Evolutionary conservation across 2,113 vertebrate species (phyloP).

Genomic region (Hydropotes inermis): DNA sequence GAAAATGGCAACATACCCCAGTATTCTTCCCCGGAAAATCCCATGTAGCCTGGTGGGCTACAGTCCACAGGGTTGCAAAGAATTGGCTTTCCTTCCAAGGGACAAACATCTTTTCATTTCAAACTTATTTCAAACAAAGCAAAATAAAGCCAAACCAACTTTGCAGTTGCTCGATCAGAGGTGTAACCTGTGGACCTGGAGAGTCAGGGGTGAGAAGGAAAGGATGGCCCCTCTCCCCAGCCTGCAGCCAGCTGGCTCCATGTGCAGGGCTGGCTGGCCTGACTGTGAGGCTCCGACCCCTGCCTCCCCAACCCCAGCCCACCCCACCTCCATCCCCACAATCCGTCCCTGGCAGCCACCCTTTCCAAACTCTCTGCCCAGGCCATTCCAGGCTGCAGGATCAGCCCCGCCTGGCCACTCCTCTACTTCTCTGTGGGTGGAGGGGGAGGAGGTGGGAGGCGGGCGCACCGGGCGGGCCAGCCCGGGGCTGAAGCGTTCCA

Average conservation of each 20-base stretch:
- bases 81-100: neutral
- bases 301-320: too few relatives aligned
- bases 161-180: neutral
- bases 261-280: neutral
- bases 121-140: neutral
- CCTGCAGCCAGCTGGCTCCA: neutral
- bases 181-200: neutral
- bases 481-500: neutral
- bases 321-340: rapidly evolving
- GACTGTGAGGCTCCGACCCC: neutral
- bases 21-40: neutral
- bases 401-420: neutral
- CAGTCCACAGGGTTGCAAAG: neutral
- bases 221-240: neutral
- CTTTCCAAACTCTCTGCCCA: neutral
- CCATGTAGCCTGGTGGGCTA: neutral
- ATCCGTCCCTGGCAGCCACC: neutral
- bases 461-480: neutral
- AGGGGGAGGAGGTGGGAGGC: neutral
- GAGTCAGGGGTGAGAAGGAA: neutral
- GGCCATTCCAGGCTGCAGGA: neutral
- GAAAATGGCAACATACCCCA: neutral
- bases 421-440: neutral
- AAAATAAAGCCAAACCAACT: neutral
- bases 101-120: neutral